These are phyloP conservation scores for Ptiloglossa arizonensis DNA, from an alignment of 1,140 invertebrate genomes.

Conservation along the genomic window DNA sequence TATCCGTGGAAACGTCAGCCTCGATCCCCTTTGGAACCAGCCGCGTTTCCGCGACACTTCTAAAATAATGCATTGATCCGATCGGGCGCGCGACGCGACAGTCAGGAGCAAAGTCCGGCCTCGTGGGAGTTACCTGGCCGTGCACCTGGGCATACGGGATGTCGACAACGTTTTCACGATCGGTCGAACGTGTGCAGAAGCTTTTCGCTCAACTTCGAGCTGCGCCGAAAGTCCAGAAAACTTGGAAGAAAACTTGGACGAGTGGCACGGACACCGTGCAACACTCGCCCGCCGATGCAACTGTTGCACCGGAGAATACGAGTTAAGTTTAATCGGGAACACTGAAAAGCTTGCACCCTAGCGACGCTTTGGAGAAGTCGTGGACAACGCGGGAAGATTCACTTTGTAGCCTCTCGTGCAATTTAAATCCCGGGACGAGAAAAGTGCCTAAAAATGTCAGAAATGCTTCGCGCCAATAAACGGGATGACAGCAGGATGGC, in stretches of 20 bases:
- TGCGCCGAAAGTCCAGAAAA: slow-evolving; percentile 49
- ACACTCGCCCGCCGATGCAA: slow-evolving; percentile 41
- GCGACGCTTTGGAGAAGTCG: neutral
- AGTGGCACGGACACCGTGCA: slow-evolving; percentile 35
- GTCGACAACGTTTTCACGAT: slow-evolving; percentile 52
- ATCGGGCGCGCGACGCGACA: slow-evolving; percentile 36
- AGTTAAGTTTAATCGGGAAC: slow-evolving; percentile 25
- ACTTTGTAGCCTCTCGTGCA: neutral
- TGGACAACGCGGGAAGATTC: neutral
- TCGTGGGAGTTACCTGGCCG: slow-evolving; percentile 48
- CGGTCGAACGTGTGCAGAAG: slow-evolving; percentile 43
- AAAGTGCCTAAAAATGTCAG: neutral
- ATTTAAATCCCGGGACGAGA: slow-evolving; percentile 8
- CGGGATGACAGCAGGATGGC: neutral
- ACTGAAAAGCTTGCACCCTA: slow-evolving; percentile 12
- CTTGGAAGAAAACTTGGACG: slow-evolving; percentile 52
- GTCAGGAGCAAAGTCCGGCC: slow-evolving; percentile 33
- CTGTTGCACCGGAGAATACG: slow-evolving; percentile 24
- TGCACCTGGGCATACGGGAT: slow-evolving; percentile 44
- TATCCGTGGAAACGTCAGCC: neutral
- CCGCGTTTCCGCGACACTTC: slow-evolving; percentile 21
- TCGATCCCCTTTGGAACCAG: neutral
- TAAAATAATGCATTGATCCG: slow-evolving; percentile 55
- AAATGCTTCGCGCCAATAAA: neutral
- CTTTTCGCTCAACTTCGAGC: slow-evolving; percentile 37